Evolutionary conservation across 2,888 invertebrate species (phyloP).

Genomic region (Euzetes globulus): DNA sequence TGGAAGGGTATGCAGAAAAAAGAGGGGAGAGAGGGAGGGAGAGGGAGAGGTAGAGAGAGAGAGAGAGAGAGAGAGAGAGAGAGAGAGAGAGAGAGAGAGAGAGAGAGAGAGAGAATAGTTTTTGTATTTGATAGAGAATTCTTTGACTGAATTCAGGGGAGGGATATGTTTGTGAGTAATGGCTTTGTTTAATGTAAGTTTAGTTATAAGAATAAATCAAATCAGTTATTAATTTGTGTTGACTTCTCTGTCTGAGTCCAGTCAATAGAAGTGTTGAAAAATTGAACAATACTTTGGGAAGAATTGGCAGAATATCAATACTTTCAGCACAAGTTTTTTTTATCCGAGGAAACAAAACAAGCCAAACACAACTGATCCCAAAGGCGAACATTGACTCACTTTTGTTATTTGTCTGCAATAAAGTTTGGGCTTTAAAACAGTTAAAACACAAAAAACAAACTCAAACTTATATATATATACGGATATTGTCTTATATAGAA

Average conservation of each 20-base stretch:
- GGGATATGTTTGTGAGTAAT: constrained; percentile 7
- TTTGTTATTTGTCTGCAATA: too few species aligned
- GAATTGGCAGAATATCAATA: constrained; percentile 10
- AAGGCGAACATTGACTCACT: too few species aligned
- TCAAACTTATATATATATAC: too few species aligned
- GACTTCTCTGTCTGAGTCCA: background rate
- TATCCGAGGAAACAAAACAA: too few species aligned
- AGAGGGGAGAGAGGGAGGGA: too few species aligned
- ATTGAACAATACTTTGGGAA: background rate
- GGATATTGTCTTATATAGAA: too few species aligned
- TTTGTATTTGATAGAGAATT: background rate
- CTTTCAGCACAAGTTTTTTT: too few species aligned
- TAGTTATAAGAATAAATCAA: constrained; percentile 10
- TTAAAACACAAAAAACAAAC: too few species aligned
- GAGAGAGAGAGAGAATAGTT: background rate
- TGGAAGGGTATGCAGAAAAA: too few species aligned
- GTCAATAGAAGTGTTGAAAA: background rate
- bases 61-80: background rate
- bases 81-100: background rate
- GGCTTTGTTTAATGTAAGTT: background rate
- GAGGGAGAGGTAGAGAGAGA: background rate
- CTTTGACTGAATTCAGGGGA: background rate
- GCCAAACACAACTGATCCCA: too few species aligned
- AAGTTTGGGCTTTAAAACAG: too few species aligned
- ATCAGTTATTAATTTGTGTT: constrained; percentile 7